Percentiles rank a stretch among this genome's conserved stretches.
phyloP scores from a whole-genome alignment of 2,797 vertebrate species.

The Phylloscopus collybita region DNA sequence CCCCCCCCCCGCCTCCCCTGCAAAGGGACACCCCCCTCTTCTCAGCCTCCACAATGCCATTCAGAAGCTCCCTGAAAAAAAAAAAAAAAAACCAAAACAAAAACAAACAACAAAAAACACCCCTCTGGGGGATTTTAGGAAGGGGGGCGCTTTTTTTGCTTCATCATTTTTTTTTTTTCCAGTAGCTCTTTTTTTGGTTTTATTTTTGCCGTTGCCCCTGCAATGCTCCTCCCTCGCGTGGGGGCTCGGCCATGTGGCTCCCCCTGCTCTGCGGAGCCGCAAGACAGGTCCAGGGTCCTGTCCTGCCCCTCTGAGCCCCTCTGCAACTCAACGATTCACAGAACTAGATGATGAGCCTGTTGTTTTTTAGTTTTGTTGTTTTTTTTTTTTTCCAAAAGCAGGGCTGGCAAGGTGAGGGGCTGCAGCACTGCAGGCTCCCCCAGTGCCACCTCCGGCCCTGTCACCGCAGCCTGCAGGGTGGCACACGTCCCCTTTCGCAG shows the following conservation, averaged over 20 bases:
- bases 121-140: neutral
- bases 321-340: neutral
- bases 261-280: neutral
- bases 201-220: neutral
- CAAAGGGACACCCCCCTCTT: neutral
- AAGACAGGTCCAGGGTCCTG: neutral
- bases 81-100: too few relatives aligned
- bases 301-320: neutral
- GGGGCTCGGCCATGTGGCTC: neutral
- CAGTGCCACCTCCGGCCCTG: neutral
- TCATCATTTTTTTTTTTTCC: neutral
- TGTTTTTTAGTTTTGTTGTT: neutral
- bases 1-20: neutral
- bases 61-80: neutral
- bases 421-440: neutral
- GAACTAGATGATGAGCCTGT: neutral
- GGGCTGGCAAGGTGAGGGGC: neutral
- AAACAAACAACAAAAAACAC: neutral
- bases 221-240: neutral
- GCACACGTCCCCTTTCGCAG: neutral
- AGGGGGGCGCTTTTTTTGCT: neutral
- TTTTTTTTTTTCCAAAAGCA: neutral
- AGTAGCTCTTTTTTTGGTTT: neutral
- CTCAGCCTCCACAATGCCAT: neutral
- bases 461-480: neutral